phyloP scores from a whole-genome alignment of 1,140 invertebrate species.

The Saccostrea glomerata region DNA sequence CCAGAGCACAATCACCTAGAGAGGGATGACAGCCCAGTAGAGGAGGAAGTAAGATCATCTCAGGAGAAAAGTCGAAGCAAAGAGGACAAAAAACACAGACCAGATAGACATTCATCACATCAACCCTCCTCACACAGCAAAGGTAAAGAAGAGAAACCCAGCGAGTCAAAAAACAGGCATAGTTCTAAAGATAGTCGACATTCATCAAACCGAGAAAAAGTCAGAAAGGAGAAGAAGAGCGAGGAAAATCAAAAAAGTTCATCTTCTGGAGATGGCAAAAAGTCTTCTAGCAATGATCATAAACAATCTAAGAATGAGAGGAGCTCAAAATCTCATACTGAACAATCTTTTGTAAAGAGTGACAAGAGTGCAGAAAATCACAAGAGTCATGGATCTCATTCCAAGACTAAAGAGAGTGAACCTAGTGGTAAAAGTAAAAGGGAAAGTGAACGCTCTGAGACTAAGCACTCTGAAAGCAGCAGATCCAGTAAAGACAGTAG shows the following conservation, averaged over 20 bases:
- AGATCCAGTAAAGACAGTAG: not conserved
- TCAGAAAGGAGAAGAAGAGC: slow-evolving; percentile 39
- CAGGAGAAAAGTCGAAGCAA: not conserved
- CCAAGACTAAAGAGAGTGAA: not conserved
- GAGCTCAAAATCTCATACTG: not conserved
- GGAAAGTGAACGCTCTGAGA: not conserved
- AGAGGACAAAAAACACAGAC: not conserved
- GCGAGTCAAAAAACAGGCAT: not conserved
- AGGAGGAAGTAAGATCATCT: not conserved
- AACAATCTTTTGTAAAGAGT: not conserved
- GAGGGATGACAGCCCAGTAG: not conserved
- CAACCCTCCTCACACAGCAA: not conserved
- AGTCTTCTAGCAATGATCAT: not conserved
- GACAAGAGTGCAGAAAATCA: not conserved
- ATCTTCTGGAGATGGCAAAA: not conserved
- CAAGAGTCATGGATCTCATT: not conserved
- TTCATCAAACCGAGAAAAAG: not conserved
- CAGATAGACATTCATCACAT: not conserved
- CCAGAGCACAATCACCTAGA: not conserved
- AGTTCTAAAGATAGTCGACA: slow-evolving; percentile 41
- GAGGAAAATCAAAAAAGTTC: slow-evolving; percentile 31
- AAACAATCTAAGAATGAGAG: not conserved
- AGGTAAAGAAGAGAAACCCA: not conserved
- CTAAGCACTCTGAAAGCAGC: not conserved
- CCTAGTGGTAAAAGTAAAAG: not conserved